These are phyloP conservation scores for Dysidea cf. avara DNA, from an alignment of 37 sponge, comb jelly and placozoan species.

Conservation along the genomic window DNA sequence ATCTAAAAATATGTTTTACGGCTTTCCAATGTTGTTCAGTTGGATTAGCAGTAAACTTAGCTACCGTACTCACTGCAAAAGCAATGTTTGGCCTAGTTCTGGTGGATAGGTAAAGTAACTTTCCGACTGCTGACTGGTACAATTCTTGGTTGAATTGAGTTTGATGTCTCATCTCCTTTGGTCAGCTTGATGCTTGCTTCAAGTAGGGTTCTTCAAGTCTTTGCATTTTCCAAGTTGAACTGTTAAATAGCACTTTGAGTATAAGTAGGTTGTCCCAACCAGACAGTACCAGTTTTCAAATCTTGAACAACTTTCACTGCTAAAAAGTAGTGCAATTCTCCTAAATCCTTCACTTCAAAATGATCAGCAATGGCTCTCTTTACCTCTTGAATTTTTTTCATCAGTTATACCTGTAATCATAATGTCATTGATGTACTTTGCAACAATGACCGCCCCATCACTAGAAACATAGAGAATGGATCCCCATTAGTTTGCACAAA, in stretches of 20 bases:
- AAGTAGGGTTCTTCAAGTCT: not conserved
- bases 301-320: conserved; percentile 1
- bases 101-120: conserved; percentile 17
- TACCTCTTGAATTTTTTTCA: not conserved
- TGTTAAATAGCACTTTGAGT: not conserved
- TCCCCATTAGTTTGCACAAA: conserved; percentile 16
- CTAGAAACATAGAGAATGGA: no score
- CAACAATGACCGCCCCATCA: no score
- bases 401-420: not conserved
- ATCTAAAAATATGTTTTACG: conserved; percentile 23
- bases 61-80: conserved; percentile 32
- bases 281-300: not conserved
- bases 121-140: conserved; percentile 41
- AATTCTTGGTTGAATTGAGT: conserved; percentile 11
- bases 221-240: conserved; percentile 7
- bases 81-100: conserved; percentile 32
- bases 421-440: no score
- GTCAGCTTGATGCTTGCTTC: not conserved
- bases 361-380: conserved; percentile 2
- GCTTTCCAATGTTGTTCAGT: conserved; percentile 37
- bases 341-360: conserved; percentile 2
- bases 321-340: not conserved
- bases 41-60: conserved; percentile 34
- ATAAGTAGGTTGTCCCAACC: conserved; percentile 1
- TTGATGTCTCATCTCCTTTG: not conserved